Percentiles rank a stretch among this genome's conserved stretches.
These are phyloP conservation scores for Chaenogobius annularis DNA, from an alignment of 2,113 vertebrate genomes.

Conservation along the genomic window DNA sequence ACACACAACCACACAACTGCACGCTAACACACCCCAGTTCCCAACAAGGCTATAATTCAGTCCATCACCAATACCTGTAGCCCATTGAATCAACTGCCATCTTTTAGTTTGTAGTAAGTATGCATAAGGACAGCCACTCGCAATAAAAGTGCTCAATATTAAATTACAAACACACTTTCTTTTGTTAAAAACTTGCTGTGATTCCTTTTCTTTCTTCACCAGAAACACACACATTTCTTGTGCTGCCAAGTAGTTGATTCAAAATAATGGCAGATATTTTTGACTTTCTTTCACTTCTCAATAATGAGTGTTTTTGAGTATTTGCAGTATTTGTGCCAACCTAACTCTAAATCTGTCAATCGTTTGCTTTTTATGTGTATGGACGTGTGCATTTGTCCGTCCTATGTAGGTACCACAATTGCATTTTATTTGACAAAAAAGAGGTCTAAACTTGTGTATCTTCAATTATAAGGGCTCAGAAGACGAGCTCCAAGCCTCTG, in stretches of 20 bases:
- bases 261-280: slow-evolving; percentile 39
- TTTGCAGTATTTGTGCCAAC: slow-evolving; percentile 5
- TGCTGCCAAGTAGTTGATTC: slow-evolving; percentile 30
- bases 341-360: neutral
- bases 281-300: slow-evolving; percentile 29
- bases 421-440: neutral
- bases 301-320: slow-evolving; percentile 28
- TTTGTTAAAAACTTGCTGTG: slow-evolving; percentile 7
- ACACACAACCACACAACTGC: slow-evolving; percentile 1
- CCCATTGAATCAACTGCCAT: slow-evolving; percentile 16
- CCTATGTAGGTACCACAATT: neutral
- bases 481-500: neutral
- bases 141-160: slow-evolving; percentile 7
- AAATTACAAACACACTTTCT: slow-evolving; percentile 11
- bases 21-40: neutral
- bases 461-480: neutral
- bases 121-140: neutral
- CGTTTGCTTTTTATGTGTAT: neutral
- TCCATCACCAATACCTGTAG: slow-evolving; percentile 14
- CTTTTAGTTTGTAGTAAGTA: neutral
- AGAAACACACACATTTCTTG: slow-evolving; percentile 7
- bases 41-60: slow-evolving; percentile 17
- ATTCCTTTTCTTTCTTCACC: slow-evolving; percentile 25
- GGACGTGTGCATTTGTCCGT: neutral
- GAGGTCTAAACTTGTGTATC: neutral